These are phyloP conservation scores for Eurosta solidaginis DNA, from an alignment of 1,140 invertebrate genomes.

Conservation along the genomic window DNA sequence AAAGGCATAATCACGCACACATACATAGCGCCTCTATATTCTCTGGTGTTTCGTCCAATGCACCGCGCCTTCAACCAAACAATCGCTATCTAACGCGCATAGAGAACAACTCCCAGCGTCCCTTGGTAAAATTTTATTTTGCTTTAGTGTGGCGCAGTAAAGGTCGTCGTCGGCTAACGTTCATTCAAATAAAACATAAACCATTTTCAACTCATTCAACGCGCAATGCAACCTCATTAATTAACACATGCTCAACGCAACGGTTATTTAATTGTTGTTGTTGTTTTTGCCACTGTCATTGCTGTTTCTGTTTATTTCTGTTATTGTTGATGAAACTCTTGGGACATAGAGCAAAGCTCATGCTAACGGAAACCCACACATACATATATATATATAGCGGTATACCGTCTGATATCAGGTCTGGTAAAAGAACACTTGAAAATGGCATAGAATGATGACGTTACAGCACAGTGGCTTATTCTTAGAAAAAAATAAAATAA, in stretches of 20 bases:
- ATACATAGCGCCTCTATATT: not conserved
- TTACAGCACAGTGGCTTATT: too few species aligned
- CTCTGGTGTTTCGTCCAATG: not conserved
- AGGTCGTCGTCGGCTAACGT: not conserved
- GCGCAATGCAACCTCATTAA: conserved; percentile 44
- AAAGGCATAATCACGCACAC: not conserved
- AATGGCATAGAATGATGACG: too few species aligned
- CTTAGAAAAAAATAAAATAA: too few species aligned
- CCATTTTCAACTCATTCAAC: not conserved
- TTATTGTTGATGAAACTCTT: conserved; percentile 37
- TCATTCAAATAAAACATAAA: not conserved
- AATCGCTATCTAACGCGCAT: not conserved
- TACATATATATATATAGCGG: not conserved
- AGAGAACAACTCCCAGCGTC: not conserved
- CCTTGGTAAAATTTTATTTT: not conserved
- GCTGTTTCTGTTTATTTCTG: not conserved
- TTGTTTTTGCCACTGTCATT: not conserved
- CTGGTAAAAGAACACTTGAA: not conserved
- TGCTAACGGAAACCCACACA: not conserved
- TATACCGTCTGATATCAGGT: not conserved
- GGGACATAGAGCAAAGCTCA: conserved; percentile 19
- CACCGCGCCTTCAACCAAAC: not conserved
- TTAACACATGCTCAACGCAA: conserved; percentile 59
- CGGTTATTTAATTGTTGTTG: conserved; percentile 57
- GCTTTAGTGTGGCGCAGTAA: conserved; percentile 11